phyloP scores from a whole-genome alignment of 2,113 vertebrate species.

The Ammodytes dubius region DNA sequence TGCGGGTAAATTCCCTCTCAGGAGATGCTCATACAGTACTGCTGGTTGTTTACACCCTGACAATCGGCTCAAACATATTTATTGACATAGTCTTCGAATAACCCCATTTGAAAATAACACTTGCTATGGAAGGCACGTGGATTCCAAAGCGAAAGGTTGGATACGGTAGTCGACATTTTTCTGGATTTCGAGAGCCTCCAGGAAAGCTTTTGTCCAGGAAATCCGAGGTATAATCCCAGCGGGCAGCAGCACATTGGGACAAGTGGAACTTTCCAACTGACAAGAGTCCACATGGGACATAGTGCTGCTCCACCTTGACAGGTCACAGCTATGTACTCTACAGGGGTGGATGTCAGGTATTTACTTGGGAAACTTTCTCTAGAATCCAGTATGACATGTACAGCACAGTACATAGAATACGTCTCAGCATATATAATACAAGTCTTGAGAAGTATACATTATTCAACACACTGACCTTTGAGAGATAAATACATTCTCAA shows the following conservation, averaged over 20 bases:
- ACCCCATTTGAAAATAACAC: not conserved
- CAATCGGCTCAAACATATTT: not conserved
- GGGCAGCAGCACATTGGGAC: constrained; percentile 19
- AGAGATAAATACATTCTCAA: not conserved
- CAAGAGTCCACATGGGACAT: constrained; percentile 60
- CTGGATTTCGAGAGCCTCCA: constrained; percentile 38
- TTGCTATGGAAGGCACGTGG: not conserved
- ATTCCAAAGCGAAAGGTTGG: not conserved
- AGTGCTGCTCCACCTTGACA: constrained; percentile 46
- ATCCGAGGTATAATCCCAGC: constrained; percentile 19
- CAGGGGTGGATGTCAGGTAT: constrained; percentile 37
- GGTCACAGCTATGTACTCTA: constrained; percentile 49
- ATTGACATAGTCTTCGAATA: not conserved
- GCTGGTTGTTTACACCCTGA: not conserved
- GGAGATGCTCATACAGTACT: not conserved
- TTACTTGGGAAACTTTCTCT: constrained; percentile 9
- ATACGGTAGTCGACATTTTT: not conserved
- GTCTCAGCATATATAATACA: constrained; percentile 19
- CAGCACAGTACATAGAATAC: not conserved
- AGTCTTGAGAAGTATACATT: constrained; percentile 24
- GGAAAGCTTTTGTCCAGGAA: not conserved
- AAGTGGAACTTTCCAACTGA: constrained; percentile 48
- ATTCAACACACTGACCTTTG: constrained; percentile 15
- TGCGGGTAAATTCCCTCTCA: not conserved
- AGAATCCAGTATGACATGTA: not conserved